Conservation (phyloP, 2,888 invertebrate genomes). For the Nebria brevicollis region DNA sequence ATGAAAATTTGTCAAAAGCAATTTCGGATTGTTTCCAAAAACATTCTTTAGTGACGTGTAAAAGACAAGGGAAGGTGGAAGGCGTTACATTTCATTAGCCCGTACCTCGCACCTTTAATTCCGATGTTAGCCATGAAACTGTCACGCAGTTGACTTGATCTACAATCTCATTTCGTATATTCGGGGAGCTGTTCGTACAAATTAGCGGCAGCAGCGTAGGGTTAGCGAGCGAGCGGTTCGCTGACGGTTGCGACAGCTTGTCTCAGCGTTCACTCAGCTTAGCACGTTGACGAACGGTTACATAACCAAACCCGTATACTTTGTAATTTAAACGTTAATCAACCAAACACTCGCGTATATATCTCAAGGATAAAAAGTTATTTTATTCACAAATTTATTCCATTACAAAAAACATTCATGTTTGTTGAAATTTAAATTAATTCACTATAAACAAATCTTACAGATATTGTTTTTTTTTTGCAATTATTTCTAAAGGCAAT, state of each 20-base stretch:
- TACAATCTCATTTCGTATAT: slow-evolving; percentile 40
- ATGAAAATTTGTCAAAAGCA: not conserved
- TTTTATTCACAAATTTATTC: not conserved
- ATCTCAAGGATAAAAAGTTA: not conserved
- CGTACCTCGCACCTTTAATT: slow-evolving; percentile 35
- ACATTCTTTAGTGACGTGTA: not conserved
- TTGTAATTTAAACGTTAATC: slow-evolving; percentile 32
- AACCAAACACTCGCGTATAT: not conserved
- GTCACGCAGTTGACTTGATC: slow-evolving; percentile 33
- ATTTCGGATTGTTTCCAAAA: not conserved
- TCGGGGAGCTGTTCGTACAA: slow-evolving; percentile 16
- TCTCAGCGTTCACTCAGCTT: slow-evolving; percentile 22
- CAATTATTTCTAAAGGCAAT: too few relatives aligned
- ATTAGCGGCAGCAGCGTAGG: slow-evolving; percentile 19
- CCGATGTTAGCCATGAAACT: slow-evolving; percentile 20
- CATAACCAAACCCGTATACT: not conserved
- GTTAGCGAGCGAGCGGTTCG: not conserved
- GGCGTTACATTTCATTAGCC: slow-evolving; percentile 29
- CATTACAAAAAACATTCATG: not conserved
- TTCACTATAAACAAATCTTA: too few relatives aligned
- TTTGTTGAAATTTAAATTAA: too few relatives aligned
- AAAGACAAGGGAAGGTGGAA: not conserved
- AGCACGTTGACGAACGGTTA: slow-evolving; percentile 7
- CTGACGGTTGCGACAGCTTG: not conserved
- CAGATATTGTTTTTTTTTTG: too few relatives aligned